A percentile compares a stretch with the other conserved stretches of the same genome.
These are phyloP conservation scores for Euplexia lucipara DNA, from an alignment of 2,888 invertebrate genomes.

Conservation along the genomic window DNA sequence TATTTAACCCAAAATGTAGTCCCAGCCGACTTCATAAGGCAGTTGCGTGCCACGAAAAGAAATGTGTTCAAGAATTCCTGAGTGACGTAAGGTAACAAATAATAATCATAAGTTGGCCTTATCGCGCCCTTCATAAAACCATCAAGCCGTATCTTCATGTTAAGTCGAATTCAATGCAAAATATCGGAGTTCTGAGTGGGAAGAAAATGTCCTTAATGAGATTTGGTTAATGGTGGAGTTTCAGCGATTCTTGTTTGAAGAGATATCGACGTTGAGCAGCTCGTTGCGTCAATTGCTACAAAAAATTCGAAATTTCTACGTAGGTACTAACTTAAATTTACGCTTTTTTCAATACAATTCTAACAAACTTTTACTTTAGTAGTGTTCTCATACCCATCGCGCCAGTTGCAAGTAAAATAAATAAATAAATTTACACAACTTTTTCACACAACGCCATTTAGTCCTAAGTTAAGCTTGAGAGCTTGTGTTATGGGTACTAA, in stretches of 20 bases:
- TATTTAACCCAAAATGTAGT: slow-evolving; percentile 28
- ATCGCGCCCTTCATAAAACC: slow-evolving; percentile 63
- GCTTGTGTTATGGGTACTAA: too few relatives aligned
- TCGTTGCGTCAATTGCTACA: not conserved
- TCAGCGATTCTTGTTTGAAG: slow-evolving; percentile 20
- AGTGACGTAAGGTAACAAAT: slow-evolving; percentile 63
- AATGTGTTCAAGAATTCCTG: slow-evolving; percentile 50
- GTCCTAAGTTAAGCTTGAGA: too few relatives aligned
- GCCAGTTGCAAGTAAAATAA: too few relatives aligned
- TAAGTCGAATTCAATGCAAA: slow-evolving; percentile 65
- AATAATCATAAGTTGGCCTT: slow-evolving; percentile 64
- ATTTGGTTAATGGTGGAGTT: slow-evolving; percentile 31
- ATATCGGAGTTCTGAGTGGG: slow-evolving; percentile 38
- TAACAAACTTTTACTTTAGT: too few relatives aligned
- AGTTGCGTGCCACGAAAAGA: slow-evolving; percentile 57
- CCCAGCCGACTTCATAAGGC: slow-evolving; percentile 26
- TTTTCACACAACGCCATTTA: too few relatives aligned
- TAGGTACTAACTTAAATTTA: too few relatives aligned
- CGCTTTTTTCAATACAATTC: too few relatives aligned
- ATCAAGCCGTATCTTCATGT: slow-evolving; percentile 62
- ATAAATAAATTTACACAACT: too few relatives aligned
- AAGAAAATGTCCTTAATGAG: slow-evolving; percentile 40
- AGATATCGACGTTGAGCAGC: not conserved
- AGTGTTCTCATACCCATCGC: too few relatives aligned
- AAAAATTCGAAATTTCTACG: not conserved